A percentile compares a stretch with the other conserved stretches of the same genome.
These are phyloP conservation scores for Pristionchus pacificus DNA, from an alignment of 1,140 invertebrate species.

Conservation along the genomic window DNA sequence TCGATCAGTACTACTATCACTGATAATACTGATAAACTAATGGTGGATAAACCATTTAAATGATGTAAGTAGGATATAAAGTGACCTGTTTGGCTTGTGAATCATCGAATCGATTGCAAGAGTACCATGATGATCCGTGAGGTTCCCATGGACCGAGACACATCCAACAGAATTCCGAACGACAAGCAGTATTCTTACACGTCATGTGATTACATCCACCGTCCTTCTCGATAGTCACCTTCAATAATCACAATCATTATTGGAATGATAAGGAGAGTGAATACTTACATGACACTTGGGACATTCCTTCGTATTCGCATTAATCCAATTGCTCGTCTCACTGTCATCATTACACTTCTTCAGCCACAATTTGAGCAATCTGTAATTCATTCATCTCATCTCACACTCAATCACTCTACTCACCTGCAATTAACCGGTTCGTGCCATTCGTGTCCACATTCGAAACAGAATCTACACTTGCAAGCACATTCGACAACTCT, in stretches of 20 bases:
- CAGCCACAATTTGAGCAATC: slow-evolving; percentile 85
- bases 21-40: too few species aligned
- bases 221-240: slow-evolving; percentile 92
- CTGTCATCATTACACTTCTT: slow-evolving; percentile 99
- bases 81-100: slow-evolving; percentile 17
- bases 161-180: slow-evolving; percentile 97
- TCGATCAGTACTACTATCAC: too few species aligned
- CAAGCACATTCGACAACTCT: slow-evolving; percentile 88
- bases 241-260: slow-evolving; percentile 3
- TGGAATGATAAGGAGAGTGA: not conserved
- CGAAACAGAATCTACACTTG: slow-evolving; percentile 69
- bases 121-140: slow-evolving; percentile 86
- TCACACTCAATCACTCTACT: not conserved
- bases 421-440: slow-evolving; percentile 87
- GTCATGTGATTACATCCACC: slow-evolving; percentile 99
- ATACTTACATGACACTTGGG: slow-evolving; percentile 77
- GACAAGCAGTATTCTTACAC: slow-evolving; percentile 96
- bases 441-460: slow-evolving; percentile 96
- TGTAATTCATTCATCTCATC: not conserved
- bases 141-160: slow-evolving; percentile 97
- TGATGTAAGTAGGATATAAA: too few species aligned
- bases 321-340: slow-evolving; percentile 98
- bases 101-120: slow-evolving; percentile 39
- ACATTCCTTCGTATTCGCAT: slow-evolving; percentile 97
- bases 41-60: too few species aligned